Evolutionary conservation across 1,140 invertebrate species (phyloP), one percentile per base, ranked within the genome.

Genomic region (Dendrolimus kikuchii): DNA sequence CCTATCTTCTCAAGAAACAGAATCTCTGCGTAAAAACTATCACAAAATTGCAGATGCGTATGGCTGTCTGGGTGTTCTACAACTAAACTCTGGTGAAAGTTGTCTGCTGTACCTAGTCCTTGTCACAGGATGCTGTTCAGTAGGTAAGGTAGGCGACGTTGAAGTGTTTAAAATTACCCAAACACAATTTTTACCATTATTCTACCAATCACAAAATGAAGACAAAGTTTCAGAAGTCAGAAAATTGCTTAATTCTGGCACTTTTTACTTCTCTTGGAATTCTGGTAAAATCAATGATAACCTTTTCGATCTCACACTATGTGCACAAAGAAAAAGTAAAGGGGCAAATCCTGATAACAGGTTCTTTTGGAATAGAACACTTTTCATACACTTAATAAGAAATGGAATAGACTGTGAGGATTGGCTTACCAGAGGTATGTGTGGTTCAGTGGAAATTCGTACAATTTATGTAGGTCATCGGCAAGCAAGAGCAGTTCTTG

Each of bases 351-450:
- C 84, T 58, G 98, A 99, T 83, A 97, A 98, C 70, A 91, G 97
- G 81, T 99, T 99, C 79, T 99, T 99, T 76, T 99, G 97, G 96
- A 98, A 99, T 87, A 92, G 96, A 62, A 96, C 96, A 89, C 88
- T 99, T 56, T 95, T 98, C 76, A 93, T 98, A 49, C 96, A 98
- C 88, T 89, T 98, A 42, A 90, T 97, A 62, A 91, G 95, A 66
- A 98, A 92, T 89, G 95, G 95, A 38, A 93, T 99, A 6, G 92
- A 97, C 68, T 95, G 93, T 71, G 91, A 91, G 60, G 89, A 93
- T 38, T 99, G 98, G 98, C 84, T 99, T 43, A 86, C 98, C 9
- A 96, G 97, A 88, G 91, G 94, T 5, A 98, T 98, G 91, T 99
- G 97, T 90, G 98, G 98, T 4, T 98, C 96, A 59, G 93, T 99